Evolutionary conservation across 2,888 invertebrate genomes (phyloP), one percentile per base, ranked within the genome.

Genomic region (Autographa pulchrina): DNA sequence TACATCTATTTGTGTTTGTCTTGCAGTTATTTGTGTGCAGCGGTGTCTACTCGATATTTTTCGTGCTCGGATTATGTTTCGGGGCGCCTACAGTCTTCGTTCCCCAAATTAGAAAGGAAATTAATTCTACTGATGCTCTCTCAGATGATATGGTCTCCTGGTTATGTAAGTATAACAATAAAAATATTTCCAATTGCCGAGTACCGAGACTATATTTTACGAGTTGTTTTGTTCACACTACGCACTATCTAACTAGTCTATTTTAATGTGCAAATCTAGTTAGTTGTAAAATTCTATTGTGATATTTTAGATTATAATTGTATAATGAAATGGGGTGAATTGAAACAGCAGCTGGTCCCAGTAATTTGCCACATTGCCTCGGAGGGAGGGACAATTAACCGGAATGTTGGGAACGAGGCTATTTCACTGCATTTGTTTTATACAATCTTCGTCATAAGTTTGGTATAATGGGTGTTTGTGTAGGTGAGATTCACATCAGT

Each of bases 31-130:
- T 84, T 70, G 73, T 86, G 62, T 76, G 72, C 68, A 80, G 77
- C 62, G 77, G 81, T 18, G 73, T 68, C 32, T 77, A 74, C 78
- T 76, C 73, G 11, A 77, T 85, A 72, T 84, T 84, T 72, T 85
- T 85, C 60, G 78, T 80, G 18, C 68, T 81, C 14, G 82, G 84
- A 32, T 73, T 86, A 25, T 78, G 77, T 71, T 80, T 82, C 41
- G 82, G 85, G 11, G 80, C 80, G 13, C 83, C 82, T 38, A 84
- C 78, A 31, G 74, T 85, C n/a, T 82, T 86, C 48, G 82, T 88
- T 59, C 81, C 81, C 41, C 84, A 87, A 76, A 75, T 88, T 62
- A 80, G 85, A 38, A 80, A 64, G 32, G 80, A 85, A 65, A 78
- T 77, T 4, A 85, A 84, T 68, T 81, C 11, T 32, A 78, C 78